These are phyloP conservation scores for Ursus arctos DNA, from an alignment of 2,113 vertebrate genomes.

Conservation along the genomic window DNA sequence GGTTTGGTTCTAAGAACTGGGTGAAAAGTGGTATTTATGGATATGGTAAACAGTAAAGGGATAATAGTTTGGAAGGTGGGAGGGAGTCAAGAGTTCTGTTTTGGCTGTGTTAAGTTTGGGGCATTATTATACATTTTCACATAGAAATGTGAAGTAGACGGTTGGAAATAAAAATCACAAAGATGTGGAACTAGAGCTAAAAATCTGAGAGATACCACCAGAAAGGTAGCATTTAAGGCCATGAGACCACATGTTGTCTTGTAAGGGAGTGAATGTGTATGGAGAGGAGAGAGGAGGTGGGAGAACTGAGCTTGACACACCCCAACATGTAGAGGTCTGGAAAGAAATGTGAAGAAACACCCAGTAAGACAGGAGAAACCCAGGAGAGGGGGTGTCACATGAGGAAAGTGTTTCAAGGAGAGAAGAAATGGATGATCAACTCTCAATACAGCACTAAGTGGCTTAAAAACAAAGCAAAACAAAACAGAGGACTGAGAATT, in stretches of 20 bases:
- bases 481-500: neutral
- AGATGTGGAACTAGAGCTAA: neutral
- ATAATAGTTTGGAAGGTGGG: neutral
- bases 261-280: neutral
- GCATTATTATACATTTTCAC: neutral
- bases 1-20: neutral
- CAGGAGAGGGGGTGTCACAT: accelerated
- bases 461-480: neutral
- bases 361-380: neutral
- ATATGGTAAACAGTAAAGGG: neutral
- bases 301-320: neutral
- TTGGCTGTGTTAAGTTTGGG: neutral
- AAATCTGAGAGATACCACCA: neutral
- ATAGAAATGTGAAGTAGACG: neutral
- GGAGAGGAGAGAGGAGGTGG: neutral
- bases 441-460: neutral
- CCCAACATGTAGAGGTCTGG: neutral
- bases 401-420: neutral
- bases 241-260: neutral
- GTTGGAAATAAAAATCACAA: neutral
- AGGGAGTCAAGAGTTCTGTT: neutral
- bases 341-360: neutral
- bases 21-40: neutral
- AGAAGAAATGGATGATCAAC: neutral
- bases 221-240: neutral